phyloP scores from a whole-genome alignment of 2,888 invertebrate species.

The Pachymerium ferrugineum region DNA sequence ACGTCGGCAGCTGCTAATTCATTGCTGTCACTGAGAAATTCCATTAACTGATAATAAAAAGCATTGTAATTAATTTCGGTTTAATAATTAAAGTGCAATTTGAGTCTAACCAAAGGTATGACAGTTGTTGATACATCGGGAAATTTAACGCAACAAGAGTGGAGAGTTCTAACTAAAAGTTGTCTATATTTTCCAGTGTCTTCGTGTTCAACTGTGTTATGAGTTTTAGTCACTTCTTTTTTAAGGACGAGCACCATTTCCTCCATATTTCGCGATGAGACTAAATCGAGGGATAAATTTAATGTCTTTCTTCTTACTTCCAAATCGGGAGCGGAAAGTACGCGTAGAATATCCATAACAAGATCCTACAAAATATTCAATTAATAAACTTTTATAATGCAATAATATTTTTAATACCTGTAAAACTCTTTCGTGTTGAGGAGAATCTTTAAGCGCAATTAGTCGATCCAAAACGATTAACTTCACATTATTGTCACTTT shows the following conservation, averaged over 20 bases:
- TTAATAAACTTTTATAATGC: not conserved
- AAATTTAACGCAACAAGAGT: slow-evolving; percentile 88
- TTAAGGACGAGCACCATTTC: slow-evolving; percentile 89
- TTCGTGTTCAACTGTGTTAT: slow-evolving; percentile 78
- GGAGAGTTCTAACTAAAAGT: slow-evolving; percentile 87
- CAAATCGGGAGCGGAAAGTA: slow-evolving; percentile 84
- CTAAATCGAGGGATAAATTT: slow-evolving; percentile 79
- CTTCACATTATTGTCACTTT: slow-evolving; percentile 99
- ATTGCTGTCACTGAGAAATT: slow-evolving; percentile 83
- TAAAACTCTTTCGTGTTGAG: slow-evolving; percentile 76
- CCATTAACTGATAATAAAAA: slow-evolving; percentile 57
- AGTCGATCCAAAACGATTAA: slow-evolving; percentile 93
- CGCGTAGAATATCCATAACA: slow-evolving; percentile 96
- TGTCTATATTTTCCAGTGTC: slow-evolving; percentile 94
- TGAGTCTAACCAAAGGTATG: slow-evolving; percentile 74
- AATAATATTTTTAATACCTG: slow-evolving; percentile 44
- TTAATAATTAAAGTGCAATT: not conserved
- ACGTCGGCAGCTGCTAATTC: slow-evolving; percentile 89
- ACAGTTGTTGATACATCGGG: slow-evolving; percentile 91
- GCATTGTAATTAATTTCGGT: not conserved
- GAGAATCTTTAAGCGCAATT: slow-evolving; percentile 75
- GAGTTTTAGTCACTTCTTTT: slow-evolving; percentile 86
- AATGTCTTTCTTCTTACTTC: slow-evolving; percentile 85
- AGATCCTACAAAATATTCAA: slow-evolving; percentile 55
- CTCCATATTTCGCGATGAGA: slow-evolving; percentile 84